Conservation (phyloP, 1,140 invertebrate species). For the Rhyacophila brunnea region DNA sequence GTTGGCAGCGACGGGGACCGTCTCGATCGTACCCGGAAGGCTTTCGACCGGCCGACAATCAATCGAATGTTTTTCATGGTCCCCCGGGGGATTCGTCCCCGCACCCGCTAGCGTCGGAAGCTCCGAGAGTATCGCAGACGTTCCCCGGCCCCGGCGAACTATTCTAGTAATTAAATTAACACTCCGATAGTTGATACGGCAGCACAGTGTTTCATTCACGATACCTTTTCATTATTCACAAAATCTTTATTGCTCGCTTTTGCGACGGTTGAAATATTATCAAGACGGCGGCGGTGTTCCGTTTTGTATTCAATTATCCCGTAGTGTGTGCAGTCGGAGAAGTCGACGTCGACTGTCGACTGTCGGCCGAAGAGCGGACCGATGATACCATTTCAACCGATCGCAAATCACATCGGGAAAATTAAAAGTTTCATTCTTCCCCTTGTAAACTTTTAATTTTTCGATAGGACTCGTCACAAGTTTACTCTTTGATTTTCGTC, state of each 20-base stretch:
- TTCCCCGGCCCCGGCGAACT: slow-evolving; percentile 7
- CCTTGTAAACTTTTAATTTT: slow-evolving; percentile 25
- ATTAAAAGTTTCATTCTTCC: slow-evolving; percentile 25
- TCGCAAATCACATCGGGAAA: slow-evolving; percentile 22
- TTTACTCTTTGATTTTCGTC: slow-evolving; percentile 9
- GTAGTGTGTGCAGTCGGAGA: too few relatives aligned
- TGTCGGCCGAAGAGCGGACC: too few relatives aligned
- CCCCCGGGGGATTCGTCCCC: not conserved
- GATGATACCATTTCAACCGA: slow-evolving; percentile 25
- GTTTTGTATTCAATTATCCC: too few relatives aligned
- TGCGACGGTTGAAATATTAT: slow-evolving; percentile 34
- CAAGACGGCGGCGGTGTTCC: not conserved
- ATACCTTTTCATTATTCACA: slow-evolving; percentile 26
- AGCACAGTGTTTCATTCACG: slow-evolving; percentile 31
- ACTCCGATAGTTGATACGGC: slow-evolving; percentile 26
- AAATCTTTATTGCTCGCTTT: slow-evolving; percentile 32
- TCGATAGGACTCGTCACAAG: slow-evolving; percentile 4
- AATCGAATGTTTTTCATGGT: slow-evolving; percentile 5
- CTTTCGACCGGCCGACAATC: slow-evolving; percentile 4
- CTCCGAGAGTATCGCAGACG: slow-evolving; percentile 11
- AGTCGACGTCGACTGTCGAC: too few relatives aligned
- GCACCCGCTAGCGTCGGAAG: not conserved
- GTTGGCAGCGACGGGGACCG: not conserved
- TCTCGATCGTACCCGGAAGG: slow-evolving; percentile 3
- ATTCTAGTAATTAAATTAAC: slow-evolving; percentile 26